These are phyloP conservation scores for Apocrypta bakeri DNA, from an alignment of 1,140 invertebrate species.

Conservation along the genomic window DNA sequence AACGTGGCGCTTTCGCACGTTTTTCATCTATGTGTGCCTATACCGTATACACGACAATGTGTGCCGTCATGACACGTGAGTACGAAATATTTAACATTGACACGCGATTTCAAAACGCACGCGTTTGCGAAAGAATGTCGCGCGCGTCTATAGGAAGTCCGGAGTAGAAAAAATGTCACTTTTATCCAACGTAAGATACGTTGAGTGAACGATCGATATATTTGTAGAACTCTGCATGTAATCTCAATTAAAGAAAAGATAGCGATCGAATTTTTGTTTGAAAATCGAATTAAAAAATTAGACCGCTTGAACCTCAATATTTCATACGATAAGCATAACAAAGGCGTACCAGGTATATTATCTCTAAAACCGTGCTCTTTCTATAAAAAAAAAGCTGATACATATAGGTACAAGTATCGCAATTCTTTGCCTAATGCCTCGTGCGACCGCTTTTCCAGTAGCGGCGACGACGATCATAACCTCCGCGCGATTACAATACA, in stretches of 20 bases:
- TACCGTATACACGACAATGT: no score
- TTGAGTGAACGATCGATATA: not conserved
- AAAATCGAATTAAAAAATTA: no score
- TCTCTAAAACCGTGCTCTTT: slow-evolving; percentile 19
- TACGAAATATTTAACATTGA: slow-evolving; percentile 36
- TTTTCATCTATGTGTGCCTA: no score
- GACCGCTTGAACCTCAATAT: no score
- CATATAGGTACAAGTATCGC: not conserved
- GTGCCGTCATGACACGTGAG: not conserved
- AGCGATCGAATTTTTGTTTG: no score
- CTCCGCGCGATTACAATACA: not conserved
- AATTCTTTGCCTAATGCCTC: no score
- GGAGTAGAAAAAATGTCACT: slow-evolving; percentile 3
- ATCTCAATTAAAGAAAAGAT: no score
- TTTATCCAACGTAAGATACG: no score
- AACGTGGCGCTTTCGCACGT: no score
- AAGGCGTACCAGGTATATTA: not conserved
- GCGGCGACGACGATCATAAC: not conserved
- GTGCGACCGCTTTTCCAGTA: slow-evolving; percentile 3
- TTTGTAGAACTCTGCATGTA: no score
- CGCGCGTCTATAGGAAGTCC: slow-evolving; percentile 27
- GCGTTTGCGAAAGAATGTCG: slow-evolving; percentile 51
- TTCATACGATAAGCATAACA: no score
- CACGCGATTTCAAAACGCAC: slow-evolving; percentile 29
- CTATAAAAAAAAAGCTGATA: not conserved